These are phyloP conservation scores for Selenia dentaria DNA, from an alignment of 2,888 invertebrate species.

Conservation along the genomic window DNA sequence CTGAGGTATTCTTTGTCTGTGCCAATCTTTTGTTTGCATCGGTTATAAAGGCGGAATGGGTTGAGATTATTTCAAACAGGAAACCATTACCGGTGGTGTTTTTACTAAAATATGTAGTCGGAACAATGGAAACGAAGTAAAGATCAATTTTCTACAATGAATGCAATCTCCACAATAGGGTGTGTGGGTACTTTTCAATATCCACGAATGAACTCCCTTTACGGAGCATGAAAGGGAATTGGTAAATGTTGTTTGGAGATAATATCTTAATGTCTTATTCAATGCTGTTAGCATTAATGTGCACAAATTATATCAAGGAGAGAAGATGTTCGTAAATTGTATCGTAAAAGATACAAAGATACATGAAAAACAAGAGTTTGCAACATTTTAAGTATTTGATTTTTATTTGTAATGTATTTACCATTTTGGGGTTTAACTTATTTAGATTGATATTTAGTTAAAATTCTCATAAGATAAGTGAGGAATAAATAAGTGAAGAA, in stretches of 20 bases:
- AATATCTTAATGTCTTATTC: background rate
- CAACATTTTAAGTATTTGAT: too few relatives aligned
- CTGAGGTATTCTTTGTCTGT: constrained; percentile 40
- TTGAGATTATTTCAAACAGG: constrained; percentile 43
- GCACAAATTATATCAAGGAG: too few relatives aligned
- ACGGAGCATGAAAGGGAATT: background rate
- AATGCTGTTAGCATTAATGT: background rate
- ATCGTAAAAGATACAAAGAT: too few relatives aligned
- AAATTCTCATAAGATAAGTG: too few relatives aligned
- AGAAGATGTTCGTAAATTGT: too few relatives aligned
- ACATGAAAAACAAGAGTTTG: too few relatives aligned
- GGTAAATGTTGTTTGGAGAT: background rate
- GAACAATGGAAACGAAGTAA: constrained; percentile 19
- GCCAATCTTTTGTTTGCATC: constrained; percentile 44
- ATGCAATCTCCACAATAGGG: constrained; percentile 3
- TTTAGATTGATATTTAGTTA: too few relatives aligned
- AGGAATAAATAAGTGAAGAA: too few relatives aligned
- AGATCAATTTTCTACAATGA: constrained; percentile 8
- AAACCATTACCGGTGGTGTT: constrained; percentile 41
- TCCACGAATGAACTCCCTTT: background rate
- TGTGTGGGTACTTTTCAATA: constrained; percentile 5
- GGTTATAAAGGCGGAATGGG: constrained; percentile 46
- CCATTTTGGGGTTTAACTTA: too few relatives aligned
- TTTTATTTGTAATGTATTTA: too few relatives aligned
- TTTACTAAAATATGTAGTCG: constrained; percentile 17